Evolutionary conservation across 2,113 vertebrate genomes (phyloP), one percentile per base, ranked within the genome.

Genomic region (Proterorhinus semilunaris): DNA sequence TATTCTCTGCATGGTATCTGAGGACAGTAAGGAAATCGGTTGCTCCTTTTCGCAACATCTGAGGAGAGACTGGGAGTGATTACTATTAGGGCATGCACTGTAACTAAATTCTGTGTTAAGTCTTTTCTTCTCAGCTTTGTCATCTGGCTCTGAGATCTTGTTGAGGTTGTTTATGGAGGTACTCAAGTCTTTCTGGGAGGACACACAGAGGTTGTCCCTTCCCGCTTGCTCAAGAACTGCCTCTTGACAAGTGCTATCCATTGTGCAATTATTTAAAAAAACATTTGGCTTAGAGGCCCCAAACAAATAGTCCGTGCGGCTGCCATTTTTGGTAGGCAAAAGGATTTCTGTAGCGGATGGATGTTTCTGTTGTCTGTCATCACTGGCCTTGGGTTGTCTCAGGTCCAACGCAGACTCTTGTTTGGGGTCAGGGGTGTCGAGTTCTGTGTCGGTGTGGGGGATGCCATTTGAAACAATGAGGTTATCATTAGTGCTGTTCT

Each of bases 321-420:
- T 88, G 72, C 77, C 67, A 69, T 69, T 86, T 88, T 87, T 85
- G 65, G 75, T 74, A 74, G 90, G 80, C 58, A 90, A 70, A 70
- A 83, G 52, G 42, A 84, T 21, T 75, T 90, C 79, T 61, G 87
- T 85, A 62, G 90, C 88, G 68, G 76, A 70, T 53, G 73, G 72
- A 72, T 90, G 86, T 83, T 72, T 88, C 21, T 85, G 79, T 62
- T 66, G 62, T 85, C 84, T 87, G 62, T 83, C 27, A 68, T 87
- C 86, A 69, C 78, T 6, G 27, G 55, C 63, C 72, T 21, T 83
- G 71, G 86, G 87, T 59, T 88, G 88, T 64, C 63, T 84, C 74
- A 87, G 66, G 81, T 91, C 85, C 76, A 78, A 46, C 36, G 77
- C 72, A 76, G 80, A 77, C 49, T 91, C 86, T 84, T 89, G 84